Conservation (phyloP, 2,113 vertebrate species). For the Hystrix cristata region DNA sequence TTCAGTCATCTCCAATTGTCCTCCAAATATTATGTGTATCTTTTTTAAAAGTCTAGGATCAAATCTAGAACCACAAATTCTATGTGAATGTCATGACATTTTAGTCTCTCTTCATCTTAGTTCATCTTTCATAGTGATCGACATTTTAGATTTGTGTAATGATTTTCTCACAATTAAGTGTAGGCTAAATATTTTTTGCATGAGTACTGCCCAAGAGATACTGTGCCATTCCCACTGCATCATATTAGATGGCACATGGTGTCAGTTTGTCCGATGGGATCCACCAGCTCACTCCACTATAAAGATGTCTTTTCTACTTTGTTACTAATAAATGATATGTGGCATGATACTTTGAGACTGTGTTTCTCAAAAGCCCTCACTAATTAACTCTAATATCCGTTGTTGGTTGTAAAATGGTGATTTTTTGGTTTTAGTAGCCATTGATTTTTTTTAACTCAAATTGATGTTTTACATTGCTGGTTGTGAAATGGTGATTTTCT, state of each 20-base stretch:
- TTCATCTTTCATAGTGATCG: background rate
- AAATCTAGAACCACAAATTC: background rate
- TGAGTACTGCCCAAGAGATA: background rate
- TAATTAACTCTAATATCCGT: constrained; percentile 22
- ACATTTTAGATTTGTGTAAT: constrained; percentile 29
- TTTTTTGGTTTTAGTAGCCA: background rate
- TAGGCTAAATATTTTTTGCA: background rate
- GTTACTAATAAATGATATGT: constrained; percentile 36
- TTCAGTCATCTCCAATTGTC: background rate
- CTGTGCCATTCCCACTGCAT: background rate
- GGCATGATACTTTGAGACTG: constrained; percentile 13
- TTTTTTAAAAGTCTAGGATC: background rate
- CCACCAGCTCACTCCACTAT: background rate
- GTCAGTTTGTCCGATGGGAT: background rate
- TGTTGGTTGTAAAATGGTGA: background rate
- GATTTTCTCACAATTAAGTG: background rate
- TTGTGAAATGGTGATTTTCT: background rate
- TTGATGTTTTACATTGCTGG: background rate
- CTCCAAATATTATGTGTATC: background rate
- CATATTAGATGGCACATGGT: background rate
- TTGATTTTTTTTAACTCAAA: background rate
- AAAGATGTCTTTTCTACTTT: background rate
- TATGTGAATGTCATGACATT: background rate
- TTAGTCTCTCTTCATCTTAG: constrained; percentile 4
- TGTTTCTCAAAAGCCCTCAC: background rate